A percentile compares a stretch with the other conserved stretches of the same genome.
Evolutionary conservation across 2,797 vertebrate genomes (phyloP).

Genomic region (Hydrolagus colliei): DNA sequence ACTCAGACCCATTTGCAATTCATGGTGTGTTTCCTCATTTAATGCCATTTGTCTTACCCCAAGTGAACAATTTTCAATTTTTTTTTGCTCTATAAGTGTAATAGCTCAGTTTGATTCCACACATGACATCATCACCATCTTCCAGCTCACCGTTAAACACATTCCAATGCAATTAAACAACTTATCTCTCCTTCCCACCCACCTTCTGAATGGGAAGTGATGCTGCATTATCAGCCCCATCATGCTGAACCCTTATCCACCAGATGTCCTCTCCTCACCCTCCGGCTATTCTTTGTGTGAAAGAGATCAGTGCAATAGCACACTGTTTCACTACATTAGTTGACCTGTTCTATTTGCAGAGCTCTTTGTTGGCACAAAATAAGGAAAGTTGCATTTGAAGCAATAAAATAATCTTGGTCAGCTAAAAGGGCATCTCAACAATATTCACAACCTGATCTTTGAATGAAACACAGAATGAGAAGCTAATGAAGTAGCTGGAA

Average conservation of each 20-base stretch:
- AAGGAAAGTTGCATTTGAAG: conserved; percentile 66
- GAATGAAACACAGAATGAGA: conserved; percentile 51
- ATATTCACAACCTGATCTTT: conserved; percentile 52
- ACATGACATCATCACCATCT: conserved; percentile 35
- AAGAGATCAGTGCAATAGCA: conserved; percentile 52
- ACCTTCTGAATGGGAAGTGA: conserved; percentile 48
- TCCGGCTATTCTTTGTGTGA: conserved; percentile 55
- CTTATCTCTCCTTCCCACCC: neutral
- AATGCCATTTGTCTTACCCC: conserved; percentile 74
- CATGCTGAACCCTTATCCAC: conserved; percentile 65
- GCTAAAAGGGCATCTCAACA: conserved; percentile 58
- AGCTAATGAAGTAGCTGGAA: conserved; percentile 51
- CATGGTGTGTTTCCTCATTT: conserved; percentile 75
- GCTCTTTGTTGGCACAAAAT: conserved; percentile 62
- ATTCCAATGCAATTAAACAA: conserved; percentile 35
- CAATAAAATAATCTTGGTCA: conserved; percentile 59
- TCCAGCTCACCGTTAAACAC: conserved; percentile 27
- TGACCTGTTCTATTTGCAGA: conserved; percentile 43
- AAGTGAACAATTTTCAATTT: conserved; percentile 64
- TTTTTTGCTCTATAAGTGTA: conserved; percentile 55
- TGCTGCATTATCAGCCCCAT: conserved; percentile 55
- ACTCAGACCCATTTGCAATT: conserved; percentile 73
- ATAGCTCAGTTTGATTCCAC: conserved; percentile 55
- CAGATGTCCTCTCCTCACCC: conserved; percentile 63
- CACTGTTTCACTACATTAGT: conserved; percentile 46